Base-by-base conservation (phyloP, 92 coral and sea anemone genomes). In the Epizoanthus rinbou region DNA sequence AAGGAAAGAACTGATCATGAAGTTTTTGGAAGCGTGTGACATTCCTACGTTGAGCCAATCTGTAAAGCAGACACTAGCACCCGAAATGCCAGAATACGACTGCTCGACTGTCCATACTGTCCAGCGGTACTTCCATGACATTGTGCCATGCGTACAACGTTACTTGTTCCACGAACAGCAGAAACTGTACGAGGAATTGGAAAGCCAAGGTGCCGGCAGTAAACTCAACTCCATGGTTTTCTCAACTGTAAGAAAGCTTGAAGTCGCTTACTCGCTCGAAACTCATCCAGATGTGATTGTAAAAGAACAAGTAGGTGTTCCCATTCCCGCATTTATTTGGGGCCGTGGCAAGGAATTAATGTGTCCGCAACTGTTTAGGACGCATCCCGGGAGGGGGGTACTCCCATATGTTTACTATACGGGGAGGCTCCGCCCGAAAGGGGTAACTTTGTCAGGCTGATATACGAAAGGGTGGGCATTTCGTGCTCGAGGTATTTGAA, bases 141-240 rank as follows among this genome's bases (percentile, higher is more conserved):
- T 91, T 52, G 81, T 95, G 8, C 97, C 98, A 63, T 86, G 78
- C 66, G 83, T 91, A 3, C 98, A 95, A 53, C 91, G 95, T 11
- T 91, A 86, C 76, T 57, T 95, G 63, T 79, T 87, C 83, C 21
- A 41, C 75, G 60, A 69, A 64, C 52, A 75, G 28, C 82, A 57
- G 15, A 74, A 76, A 0, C 75, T 62, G 43, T 88, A 95, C 85
- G 69, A 64, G 4, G 86, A 87, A 63, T 89, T 88, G 6, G 83
- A 83, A 64, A 84, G 62, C 15, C 59, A 85, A 19, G 83, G 85
- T 8, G 84, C 91, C 35, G 81, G 85, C 24, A 76, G 74, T 33
- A 75, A 80, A 69, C 90, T 92, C 31, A 47, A 74, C 5, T 80
- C 80, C 19, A 91, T 90, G 92, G 80, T 63, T 22, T 95, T 91